Evolutionary conservation across 2,113 vertebrate genomes (phyloP).

Genomic region (Chlorodrepanis virens): DNA sequence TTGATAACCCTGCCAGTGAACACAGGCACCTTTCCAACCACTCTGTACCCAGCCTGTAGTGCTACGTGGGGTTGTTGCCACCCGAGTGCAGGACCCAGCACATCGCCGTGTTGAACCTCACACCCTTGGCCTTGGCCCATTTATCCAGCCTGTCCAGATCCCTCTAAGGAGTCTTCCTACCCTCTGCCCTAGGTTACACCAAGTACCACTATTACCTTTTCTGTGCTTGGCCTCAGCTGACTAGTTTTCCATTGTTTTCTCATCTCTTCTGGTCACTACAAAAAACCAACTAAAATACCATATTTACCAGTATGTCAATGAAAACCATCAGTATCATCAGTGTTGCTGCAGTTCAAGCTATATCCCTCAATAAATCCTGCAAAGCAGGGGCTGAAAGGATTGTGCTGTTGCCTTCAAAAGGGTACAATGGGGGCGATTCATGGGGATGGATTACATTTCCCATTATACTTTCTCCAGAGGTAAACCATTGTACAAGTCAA

Average conservation of each 20-base stretch:
- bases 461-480: background rate
- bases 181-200: background rate
- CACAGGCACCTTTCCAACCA: background rate
- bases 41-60: background rate
- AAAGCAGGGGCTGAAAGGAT: background rate
- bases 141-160: background rate
- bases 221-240: background rate
- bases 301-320: background rate
- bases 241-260: background rate
- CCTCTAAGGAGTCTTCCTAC: background rate
- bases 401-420: background rate
- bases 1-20: background rate
- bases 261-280: background rate
- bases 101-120: fast-evolving
- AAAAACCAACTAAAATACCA: background rate
- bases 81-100: background rate
- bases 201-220: background rate
- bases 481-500: background rate
- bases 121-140: background rate
- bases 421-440: background rate
- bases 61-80: fast-evolving
- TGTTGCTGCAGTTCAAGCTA: background rate
- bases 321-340: background rate
- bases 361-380: background rate
- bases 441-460: background rate